These are phyloP conservation scores for Orius insidiosus DNA, from an alignment of 1,140 invertebrate species.

Conservation along the genomic window DNA sequence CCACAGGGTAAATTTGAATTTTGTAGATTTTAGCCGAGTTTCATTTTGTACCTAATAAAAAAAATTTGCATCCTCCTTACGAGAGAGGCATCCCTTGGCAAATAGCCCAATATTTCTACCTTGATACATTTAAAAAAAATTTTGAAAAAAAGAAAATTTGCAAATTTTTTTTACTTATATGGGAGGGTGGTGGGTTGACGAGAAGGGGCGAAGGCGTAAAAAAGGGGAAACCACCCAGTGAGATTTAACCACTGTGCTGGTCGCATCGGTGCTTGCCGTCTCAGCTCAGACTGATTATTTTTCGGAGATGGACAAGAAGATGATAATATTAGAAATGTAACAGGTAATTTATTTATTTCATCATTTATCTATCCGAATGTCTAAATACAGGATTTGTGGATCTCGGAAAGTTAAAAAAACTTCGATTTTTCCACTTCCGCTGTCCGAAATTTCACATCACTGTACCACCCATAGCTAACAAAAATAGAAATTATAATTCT, in stretches of 20 bases:
- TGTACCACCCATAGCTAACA: conserved; percentile 18
- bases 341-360: conserved; percentile 2
- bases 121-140: no score
- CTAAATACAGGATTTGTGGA: conserved; percentile 6
- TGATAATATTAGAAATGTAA: background rate
- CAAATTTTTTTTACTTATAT: no score
- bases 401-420: conserved; percentile 12
- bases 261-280: conserved; percentile 12
- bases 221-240: conserved; percentile 2
- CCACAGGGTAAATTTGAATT: no score
- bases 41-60: no score
- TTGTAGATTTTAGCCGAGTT: no score
- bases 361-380: conserved; percentile 5
- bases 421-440: conserved; percentile 10
- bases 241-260: conserved; percentile 13
- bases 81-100: no score
- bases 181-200: no score
- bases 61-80: no score
- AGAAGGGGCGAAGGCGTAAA: no score
- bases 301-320: conserved; percentile 11
- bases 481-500: conserved; percentile 7
- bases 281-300: conserved; percentile 11
- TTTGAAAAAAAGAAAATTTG: no score
- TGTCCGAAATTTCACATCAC: conserved; percentile 14
- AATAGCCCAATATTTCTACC: no score